Evolutionary conservation across 2,797 vertebrate genomes (phyloP).

Genomic region (Knipowitschia caucasica): DNA sequence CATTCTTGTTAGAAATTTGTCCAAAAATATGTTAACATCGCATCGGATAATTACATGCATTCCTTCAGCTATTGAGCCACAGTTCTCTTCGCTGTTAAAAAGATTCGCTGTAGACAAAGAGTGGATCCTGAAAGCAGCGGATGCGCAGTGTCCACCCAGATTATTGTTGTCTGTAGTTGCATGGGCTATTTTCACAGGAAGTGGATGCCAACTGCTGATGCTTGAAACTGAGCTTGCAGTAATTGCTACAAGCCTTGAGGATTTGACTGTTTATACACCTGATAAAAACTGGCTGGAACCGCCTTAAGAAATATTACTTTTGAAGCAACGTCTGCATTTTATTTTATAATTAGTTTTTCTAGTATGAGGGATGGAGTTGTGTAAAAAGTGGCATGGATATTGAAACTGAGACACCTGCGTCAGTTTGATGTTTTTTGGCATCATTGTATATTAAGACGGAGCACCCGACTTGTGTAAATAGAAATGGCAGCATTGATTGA

Average conservation of each 20-base stretch:
- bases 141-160: constrained; percentile 42
- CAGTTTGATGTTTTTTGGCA: constrained; percentile 22
- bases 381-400: neutral
- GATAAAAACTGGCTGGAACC: neutral
- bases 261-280: neutral
- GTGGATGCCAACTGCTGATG: constrained; percentile 14
- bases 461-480: constrained; percentile 57
- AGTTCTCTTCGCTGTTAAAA: constrained; percentile 47
- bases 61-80: constrained; percentile 49
- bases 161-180: constrained; percentile 32
- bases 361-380: neutral
- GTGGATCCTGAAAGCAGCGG: constrained; percentile 37
- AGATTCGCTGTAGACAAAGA: constrained; percentile 43
- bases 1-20: constrained; percentile 54
- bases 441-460: constrained; percentile 33
- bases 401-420: constrained; percentile 1
- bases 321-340: constrained; percentile 6
- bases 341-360: constrained; percentile 7
- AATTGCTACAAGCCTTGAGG: constrained; percentile 7
- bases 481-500: constrained; percentile 63
- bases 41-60: constrained; percentile 48
- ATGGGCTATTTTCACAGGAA: constrained; percentile 33
- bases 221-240: constrained; percentile 11
- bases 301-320: constrained; percentile 7
- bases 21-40: constrained; percentile 57